A percentile compares a stretch with the other conserved stretches of the same genome.
phyloP scores from a whole-genome alignment of 2,888 invertebrate genomes.

The Pyrocoelia pectoralis region DNA sequence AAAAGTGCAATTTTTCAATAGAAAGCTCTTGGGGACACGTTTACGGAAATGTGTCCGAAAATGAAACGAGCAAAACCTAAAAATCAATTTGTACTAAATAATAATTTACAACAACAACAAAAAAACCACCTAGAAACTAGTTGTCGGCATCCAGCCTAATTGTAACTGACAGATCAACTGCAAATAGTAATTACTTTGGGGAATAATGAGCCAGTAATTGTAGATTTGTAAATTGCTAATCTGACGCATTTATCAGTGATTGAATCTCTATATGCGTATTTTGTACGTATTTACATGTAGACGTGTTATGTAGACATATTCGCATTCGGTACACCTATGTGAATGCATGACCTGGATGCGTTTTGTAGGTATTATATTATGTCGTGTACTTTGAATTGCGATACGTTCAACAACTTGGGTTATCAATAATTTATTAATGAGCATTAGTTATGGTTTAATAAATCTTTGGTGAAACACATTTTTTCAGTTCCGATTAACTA shows the following conservation, averaged over 20 bases:
- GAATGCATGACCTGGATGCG: constrained; percentile 18
- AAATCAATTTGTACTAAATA: not conserved
- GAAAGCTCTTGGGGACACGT: constrained; percentile 1
- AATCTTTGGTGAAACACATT: too few species aligned
- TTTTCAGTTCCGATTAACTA: not conserved
- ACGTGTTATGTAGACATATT: not conserved
- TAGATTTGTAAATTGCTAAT: constrained; percentile 62
- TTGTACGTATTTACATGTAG: constrained; percentile 4
- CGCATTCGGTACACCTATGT: constrained; percentile 20
- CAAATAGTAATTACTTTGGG: constrained; percentile 60
- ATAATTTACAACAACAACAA: not conserved
- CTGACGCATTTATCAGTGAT: constrained; percentile 58
- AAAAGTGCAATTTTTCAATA: constrained; percentile 1
- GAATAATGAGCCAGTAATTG: constrained; percentile 62
- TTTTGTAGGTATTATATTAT: constrained; percentile 29
- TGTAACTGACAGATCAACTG: constrained; percentile 14
- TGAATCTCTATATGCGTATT: constrained; percentile 27
- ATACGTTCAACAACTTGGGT: constrained; percentile 23
- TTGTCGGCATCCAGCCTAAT: not conserved
- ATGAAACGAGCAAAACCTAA: not conserved
- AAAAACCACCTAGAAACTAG: not conserved
- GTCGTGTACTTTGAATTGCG: constrained; percentile 29
- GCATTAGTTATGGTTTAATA: too few species aligned
- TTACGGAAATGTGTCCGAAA: not conserved
- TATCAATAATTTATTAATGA: constrained; percentile 40